Evolutionary conservation across 2,113 vertebrate species (phyloP).

Genomic region (Silurus asotus): DNA sequence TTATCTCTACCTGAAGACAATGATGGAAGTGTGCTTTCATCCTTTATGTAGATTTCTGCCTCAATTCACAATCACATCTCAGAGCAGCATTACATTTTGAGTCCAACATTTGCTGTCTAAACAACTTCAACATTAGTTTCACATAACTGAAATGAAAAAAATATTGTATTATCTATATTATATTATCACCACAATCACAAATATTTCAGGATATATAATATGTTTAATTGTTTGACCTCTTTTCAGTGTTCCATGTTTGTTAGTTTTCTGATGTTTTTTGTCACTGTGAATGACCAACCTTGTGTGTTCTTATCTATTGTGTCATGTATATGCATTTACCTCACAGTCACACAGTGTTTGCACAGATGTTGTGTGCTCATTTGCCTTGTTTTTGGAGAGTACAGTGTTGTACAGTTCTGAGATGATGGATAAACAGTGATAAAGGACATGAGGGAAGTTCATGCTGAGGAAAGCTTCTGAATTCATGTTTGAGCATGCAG

Average conservation of each 20-base stretch:
- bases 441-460: background rate
- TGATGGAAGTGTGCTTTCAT: background rate
- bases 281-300: background rate
- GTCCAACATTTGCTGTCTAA: background rate
- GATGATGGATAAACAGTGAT: slow-evolving; percentile 20
- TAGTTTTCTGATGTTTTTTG: background rate
- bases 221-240: no score
- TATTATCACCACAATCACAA: background rate
- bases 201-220: background rate
- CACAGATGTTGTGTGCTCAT: background rate
- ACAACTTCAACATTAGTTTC: background rate
- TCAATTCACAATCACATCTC: background rate
- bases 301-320: background rate
- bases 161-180: background rate
- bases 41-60: background rate
- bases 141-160: background rate
- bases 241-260: no score
- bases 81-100: background rate
- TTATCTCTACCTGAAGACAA: background rate
- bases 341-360: background rate
- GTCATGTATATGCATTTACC: background rate
- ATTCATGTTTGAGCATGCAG: slow-evolving; percentile 30
- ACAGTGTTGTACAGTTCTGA: background rate
- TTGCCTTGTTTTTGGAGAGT: background rate
- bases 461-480: slow-evolving; percentile 1